These are phyloP conservation scores for Melanotaenia pygmaea DNA, from an alignment of 2,797 vertebrate species.

Conservation along the genomic window DNA sequence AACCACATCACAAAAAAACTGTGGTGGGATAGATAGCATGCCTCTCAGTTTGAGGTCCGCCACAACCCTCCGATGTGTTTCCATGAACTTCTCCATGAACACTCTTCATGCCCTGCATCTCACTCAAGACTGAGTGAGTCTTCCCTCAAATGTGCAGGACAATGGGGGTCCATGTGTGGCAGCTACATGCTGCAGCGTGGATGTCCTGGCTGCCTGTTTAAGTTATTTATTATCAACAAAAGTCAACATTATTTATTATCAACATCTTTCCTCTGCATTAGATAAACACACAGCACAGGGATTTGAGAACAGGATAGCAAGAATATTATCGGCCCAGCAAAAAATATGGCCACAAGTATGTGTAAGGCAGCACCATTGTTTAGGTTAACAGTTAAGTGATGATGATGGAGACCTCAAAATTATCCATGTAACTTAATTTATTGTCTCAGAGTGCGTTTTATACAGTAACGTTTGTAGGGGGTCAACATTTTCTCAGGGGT, in stretches of 20 bases:
- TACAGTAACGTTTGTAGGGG: not conserved
- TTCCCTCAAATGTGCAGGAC: constrained; percentile 28
- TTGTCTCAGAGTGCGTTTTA: not conserved
- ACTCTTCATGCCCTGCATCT: not conserved
- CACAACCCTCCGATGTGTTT: constrained; percentile 35
- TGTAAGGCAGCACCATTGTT: constrained; percentile 1
- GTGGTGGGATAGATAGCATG: constrained; percentile 34
- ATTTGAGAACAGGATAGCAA: constrained; percentile 55
- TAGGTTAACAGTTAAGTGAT: constrained; percentile 5
- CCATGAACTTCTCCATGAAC: constrained; percentile 26
- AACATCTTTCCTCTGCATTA: constrained; percentile 71
- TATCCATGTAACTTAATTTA: not conserved
- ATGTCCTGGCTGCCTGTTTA: constrained; percentile 62
- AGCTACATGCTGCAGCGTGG: constrained; percentile 39
- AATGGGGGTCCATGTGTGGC: constrained; percentile 40
- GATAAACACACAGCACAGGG: constrained; percentile 70
- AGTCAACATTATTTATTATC: too few species aligned
- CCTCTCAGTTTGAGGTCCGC: constrained; percentile 49
- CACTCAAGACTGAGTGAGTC: constrained; percentile 21
- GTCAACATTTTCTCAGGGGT: not conserved
- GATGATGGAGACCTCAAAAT: not conserved
- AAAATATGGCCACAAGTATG: constrained; percentile 5
- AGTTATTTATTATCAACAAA: constrained; percentile 81
- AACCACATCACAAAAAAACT: constrained; percentile 64
- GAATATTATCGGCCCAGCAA: constrained; percentile 46